These are phyloP conservation scores for Zonitis immaculata DNA, from an alignment of 2,888 invertebrate species.

Conservation along the genomic window DNA sequence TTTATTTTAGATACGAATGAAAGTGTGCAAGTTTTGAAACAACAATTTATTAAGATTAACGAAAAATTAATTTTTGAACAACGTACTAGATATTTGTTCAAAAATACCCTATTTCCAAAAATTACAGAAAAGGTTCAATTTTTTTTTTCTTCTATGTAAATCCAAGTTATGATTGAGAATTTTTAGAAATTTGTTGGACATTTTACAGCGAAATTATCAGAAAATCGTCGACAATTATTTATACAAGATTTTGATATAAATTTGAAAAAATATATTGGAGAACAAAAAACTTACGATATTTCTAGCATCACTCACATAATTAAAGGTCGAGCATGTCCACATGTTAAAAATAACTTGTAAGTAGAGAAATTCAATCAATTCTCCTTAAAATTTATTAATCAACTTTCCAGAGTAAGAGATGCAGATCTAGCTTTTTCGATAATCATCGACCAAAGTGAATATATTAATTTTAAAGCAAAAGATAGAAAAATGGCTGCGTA, in stretches of 20 bases:
- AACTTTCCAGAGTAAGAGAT: slow-evolving; percentile 28
- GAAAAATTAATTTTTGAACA: slow-evolving; percentile 34
- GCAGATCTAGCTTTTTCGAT: slow-evolving; percentile 39
- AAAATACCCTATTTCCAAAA: slow-evolving; percentile 39
- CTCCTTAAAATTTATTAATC: not conserved
- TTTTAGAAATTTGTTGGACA: slow-evolving; percentile 31
- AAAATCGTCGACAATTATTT: slow-evolving; percentile 29
- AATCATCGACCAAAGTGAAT: slow-evolving; percentile 34
- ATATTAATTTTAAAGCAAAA: slow-evolving; percentile 41
- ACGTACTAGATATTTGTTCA: slow-evolving; percentile 34
- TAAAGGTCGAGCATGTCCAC: slow-evolving; percentile 41
- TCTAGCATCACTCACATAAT: slow-evolving; percentile 40
- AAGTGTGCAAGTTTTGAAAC: slow-evolving; percentile 37
- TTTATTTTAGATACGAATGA: slow-evolving; percentile 32
- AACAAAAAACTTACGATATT: slow-evolving; percentile 24
- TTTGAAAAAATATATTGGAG: slow-evolving; percentile 17
- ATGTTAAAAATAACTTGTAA: slow-evolving; percentile 37
- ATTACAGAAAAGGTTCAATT: slow-evolving; percentile 40
- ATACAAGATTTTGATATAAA: slow-evolving; percentile 27
- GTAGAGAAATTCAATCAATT: slow-evolving; percentile 8
- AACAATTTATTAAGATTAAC: slow-evolving; percentile 29
- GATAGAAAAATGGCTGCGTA: slow-evolving; percentile 36
- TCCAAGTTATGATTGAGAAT: slow-evolving; percentile 9
- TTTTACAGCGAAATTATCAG: slow-evolving; percentile 30
- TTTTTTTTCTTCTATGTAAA: too few relatives aligned